phyloP scores from a whole-genome alignment of 1,140 invertebrate species.

The Drosophila pallidifrons region DNA sequence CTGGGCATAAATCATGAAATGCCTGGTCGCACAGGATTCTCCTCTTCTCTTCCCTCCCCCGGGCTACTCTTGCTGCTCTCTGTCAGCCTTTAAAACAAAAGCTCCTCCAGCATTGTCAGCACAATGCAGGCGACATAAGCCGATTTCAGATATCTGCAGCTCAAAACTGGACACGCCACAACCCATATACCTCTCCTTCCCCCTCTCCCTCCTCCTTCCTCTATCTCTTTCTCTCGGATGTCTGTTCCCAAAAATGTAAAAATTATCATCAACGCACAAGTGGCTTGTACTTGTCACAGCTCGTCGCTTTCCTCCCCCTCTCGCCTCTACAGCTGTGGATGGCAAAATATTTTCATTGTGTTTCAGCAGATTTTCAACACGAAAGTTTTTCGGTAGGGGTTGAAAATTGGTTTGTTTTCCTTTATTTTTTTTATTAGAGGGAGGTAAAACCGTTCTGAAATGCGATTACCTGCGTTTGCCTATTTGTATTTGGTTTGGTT shows the following conservation, averaged over 20 bases:
- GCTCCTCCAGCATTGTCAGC: constrained; percentile 73
- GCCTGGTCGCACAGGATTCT: constrained; percentile 40
- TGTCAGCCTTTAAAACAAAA: constrained; percentile 48
- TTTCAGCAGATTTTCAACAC: constrained; percentile 80
- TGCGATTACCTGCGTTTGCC: constrained; percentile 83
- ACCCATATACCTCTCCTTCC: not conserved
- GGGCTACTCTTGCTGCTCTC: too few species aligned
- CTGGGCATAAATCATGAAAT: constrained; percentile 69
- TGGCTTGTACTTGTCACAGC: constrained; percentile 79
- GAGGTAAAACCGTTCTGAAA: constrained; percentile 53
- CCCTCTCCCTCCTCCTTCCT: not conserved
- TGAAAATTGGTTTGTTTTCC: constrained; percentile 71
- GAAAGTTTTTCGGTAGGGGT: constrained; percentile 54
- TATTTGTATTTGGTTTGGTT: constrained; percentile 51
- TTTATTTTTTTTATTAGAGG: constrained; percentile 4
- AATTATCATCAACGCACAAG: constrained; percentile 83
- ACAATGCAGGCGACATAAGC: constrained; percentile 81
- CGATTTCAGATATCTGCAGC: constrained; percentile 76
- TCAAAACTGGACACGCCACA: constrained; percentile 27
- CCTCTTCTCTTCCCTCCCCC: not conserved
- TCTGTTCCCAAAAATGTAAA: constrained; percentile 60
- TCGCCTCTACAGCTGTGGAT: constrained; percentile 23
- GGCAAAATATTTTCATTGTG: constrained; percentile 83
- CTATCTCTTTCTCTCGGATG: not conserved
- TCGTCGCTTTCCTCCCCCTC: not conserved